A percentile compares a stretch with the other conserved stretches of the same genome.
Conservation (phyloP, 2,113 vertebrate genomes). For the Sylvilagus bachmani region DNA sequence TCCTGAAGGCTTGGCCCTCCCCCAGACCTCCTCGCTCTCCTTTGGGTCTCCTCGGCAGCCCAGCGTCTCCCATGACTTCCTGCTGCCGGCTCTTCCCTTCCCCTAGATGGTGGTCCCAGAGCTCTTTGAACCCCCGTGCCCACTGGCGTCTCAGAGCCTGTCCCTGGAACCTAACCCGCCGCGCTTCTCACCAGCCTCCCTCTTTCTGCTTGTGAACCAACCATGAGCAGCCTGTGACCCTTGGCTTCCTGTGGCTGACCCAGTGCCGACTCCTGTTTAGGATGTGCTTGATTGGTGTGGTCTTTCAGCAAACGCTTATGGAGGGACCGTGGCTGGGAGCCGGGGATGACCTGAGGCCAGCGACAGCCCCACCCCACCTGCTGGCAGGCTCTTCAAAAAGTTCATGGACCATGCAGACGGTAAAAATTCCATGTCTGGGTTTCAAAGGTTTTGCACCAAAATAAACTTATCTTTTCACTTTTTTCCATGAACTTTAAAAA, state of each 20-base stretch:
- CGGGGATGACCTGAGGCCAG: too few species aligned
- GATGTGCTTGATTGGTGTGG: background rate
- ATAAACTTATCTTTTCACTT: too few species aligned
- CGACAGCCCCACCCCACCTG: too few species aligned
- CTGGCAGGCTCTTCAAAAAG: too few species aligned
- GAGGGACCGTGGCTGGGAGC: background rate
- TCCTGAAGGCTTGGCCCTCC: background rate
- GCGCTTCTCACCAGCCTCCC: background rate
- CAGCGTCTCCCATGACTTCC: fast-evolving
- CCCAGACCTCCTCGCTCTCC: background rate
- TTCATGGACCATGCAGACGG: too few species aligned
- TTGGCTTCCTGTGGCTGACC: background rate
- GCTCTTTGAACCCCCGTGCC: background rate
- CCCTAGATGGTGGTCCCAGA: background rate
- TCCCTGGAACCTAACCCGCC: background rate
- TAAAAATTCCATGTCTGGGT: too few species aligned
- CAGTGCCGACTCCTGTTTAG: background rate
- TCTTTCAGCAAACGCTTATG: background rate
- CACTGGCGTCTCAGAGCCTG: background rate
- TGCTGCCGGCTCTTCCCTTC: background rate
- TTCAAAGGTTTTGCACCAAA: too few species aligned
- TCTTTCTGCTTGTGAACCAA: background rate
- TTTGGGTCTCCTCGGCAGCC: fast-evolving
- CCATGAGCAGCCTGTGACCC: background rate
- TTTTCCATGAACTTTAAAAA: too few species aligned